These are phyloP conservation scores for Drosophila subquinaria DNA, from an alignment of 2,888 invertebrate species.

Conservation along the genomic window DNA sequence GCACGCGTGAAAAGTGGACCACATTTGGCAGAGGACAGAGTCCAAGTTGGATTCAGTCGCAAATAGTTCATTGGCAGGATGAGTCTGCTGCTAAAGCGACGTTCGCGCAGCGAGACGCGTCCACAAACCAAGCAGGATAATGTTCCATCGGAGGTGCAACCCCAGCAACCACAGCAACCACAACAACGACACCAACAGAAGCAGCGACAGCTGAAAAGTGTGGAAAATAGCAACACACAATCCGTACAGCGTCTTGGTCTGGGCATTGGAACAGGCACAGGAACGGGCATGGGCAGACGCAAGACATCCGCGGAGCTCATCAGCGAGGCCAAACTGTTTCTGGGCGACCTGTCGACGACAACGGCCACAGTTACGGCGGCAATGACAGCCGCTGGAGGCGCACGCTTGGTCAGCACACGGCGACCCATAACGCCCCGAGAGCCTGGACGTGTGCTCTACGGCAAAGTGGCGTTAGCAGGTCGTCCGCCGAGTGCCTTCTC, in stretches of 20 bases:
- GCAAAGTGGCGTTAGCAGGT: conserved; percentile 86
- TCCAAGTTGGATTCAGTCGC: neutral
- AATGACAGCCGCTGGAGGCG: conserved; percentile 75
- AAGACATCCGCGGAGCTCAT: conserved; percentile 93
- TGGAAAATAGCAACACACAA: conserved; percentile 41
- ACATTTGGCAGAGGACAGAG: neutral
- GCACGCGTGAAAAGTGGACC: conserved; percentile 27
- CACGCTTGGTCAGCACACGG: conserved; percentile 89
- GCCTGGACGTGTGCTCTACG: conserved; percentile 91
- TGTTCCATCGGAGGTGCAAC: conserved; percentile 19
- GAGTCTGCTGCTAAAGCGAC: conserved; percentile 75
- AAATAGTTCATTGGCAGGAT: conserved; percentile 36
- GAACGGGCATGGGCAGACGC: conserved; percentile 79
- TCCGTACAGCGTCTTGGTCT: conserved; percentile 27
- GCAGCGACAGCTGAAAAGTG: conserved; percentile 13
- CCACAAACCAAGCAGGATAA: conserved; percentile 20
- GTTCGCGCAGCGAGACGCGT: conserved; percentile 79
- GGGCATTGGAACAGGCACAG: conserved; percentile 1
- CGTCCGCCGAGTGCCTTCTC: conserved; percentile 92
- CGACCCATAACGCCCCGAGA: conserved; percentile 95
- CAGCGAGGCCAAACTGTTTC: conserved; percentile 90
- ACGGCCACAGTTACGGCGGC: conserved; percentile 23
- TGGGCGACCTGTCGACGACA: conserved; percentile 74
- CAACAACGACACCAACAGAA: conserved; percentile 16
- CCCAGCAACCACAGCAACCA: conserved; percentile 8